phyloP scores from a whole-genome alignment of 2,888 invertebrate genomes.

The Latheticus oryzae region DNA sequence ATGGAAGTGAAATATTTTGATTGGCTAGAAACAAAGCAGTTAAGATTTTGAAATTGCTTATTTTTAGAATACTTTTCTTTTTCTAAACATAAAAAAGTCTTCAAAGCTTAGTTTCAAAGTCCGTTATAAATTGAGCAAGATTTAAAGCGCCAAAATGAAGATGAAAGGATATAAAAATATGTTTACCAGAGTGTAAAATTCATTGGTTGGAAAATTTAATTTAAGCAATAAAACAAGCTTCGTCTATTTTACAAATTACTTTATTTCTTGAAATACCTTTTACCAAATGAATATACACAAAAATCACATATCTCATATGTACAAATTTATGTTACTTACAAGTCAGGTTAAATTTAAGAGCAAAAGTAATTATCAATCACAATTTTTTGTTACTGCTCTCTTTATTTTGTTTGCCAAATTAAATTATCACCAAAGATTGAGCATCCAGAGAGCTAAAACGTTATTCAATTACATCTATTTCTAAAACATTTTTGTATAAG shows the following conservation, averaged over 20 bases:
- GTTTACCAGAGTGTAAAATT: constrained; percentile 6
- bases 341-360: constrained; percentile 19
- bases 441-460: constrained; percentile 31
- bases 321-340: constrained; percentile 51
- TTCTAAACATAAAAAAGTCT: neutral
- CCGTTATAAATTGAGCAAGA: neutral
- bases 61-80: neutral
- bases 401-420: constrained; percentile 1
- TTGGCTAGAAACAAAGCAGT: neutral
- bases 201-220: constrained; percentile 1
- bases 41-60: neutral
- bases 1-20: neutral
- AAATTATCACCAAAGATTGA: constrained; percentile 30
- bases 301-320: constrained; percentile 58
- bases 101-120: neutral
- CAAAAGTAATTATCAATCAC: constrained; percentile 29
- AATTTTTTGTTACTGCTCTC: constrained; percentile 8
- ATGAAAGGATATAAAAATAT: constrained; percentile 7
- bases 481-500: constrained; percentile 31
- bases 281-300: constrained; percentile 58
- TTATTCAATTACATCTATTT: constrained; percentile 17
- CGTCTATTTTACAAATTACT: constrained; percentile 52
- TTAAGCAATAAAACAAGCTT: constrained; percentile 7
- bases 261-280: constrained; percentile 56
- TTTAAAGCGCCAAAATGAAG: neutral